Evolutionary conservation across 1,140 invertebrate species (phyloP).

Genomic region (Pseudomyrmex sp.): DNA sequence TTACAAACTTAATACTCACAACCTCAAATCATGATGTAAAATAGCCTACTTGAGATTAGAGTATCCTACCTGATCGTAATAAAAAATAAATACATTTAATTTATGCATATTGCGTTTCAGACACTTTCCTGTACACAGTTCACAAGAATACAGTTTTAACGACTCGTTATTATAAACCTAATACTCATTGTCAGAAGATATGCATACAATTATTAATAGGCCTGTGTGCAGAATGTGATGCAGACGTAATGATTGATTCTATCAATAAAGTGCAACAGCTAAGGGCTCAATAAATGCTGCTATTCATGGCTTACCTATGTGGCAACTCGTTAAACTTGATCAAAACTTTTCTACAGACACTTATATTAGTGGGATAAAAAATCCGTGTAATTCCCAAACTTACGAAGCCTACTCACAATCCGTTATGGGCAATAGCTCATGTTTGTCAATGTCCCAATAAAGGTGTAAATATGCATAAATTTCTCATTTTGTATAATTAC

Average conservation of each 20-base stretch:
- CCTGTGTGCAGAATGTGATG: too few species aligned
- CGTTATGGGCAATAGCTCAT: constrained; percentile 63
- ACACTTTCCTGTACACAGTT: constrained; percentile 62
- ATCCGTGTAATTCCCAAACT: constrained; percentile 29
- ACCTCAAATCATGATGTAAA: too few species aligned
- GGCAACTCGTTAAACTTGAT: constrained; percentile 12
- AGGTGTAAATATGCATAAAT: constrained; percentile 18
- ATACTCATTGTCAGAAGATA: background rate
- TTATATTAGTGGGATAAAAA: background rate
- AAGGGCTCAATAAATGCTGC: too few species aligned
- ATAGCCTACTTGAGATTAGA: too few species aligned
- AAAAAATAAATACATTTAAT: too few species aligned
- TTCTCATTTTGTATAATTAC: background rate
- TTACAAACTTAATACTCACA: too few species aligned
- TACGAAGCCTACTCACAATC: background rate
- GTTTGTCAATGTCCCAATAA: constrained; percentile 52
- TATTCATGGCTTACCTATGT: too few species aligned
- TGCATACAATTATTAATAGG: too few species aligned
- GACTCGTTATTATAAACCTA: constrained; percentile 6
- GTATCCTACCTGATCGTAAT: too few species aligned
- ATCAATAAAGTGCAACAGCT: too few species aligned
- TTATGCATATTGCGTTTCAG: constrained; percentile 38
- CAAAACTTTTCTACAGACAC: background rate
- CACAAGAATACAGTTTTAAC: constrained; percentile 3
- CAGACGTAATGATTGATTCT: too few species aligned